These are phyloP conservation scores for Hippoglossus stenolepis DNA, from an alignment of 2,113 vertebrate genomes.

Conservation along the genomic window DNA sequence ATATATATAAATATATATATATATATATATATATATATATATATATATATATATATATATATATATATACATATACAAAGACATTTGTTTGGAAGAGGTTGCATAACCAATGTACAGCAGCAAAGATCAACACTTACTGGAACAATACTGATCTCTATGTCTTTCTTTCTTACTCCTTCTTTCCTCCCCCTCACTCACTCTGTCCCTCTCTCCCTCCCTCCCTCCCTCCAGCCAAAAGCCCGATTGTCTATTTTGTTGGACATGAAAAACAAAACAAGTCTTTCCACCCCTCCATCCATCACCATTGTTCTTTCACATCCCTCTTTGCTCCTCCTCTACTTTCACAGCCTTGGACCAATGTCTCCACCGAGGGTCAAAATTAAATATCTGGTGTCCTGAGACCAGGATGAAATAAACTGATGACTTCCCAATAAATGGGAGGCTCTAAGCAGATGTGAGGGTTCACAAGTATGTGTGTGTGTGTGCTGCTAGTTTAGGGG, in stretches of 20 bases:
- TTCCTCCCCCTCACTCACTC: constrained; percentile 19
- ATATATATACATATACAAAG: background rate
- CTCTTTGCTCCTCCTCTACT: constrained; percentile 19
- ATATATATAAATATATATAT: too few relatives aligned
- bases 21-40: background rate
- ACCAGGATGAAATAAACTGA: constrained; percentile 8
- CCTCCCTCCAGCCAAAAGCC: constrained; percentile 20
- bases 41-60: background rate
- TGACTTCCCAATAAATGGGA: constrained; percentile 10
- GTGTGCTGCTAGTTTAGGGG: background rate
- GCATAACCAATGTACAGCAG: constrained; percentile 15
- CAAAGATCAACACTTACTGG: background rate
- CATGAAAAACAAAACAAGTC: constrained; percentile 58
- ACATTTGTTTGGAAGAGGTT: constrained; percentile 16
- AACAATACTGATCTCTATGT: constrained; percentile 24
- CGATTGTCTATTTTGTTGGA: constrained; percentile 47
- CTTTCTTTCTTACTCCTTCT: constrained; percentile 7
- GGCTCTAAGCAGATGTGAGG: constrained; percentile 5
- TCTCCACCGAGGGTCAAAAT: constrained; percentile 26
- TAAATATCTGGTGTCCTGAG: constrained; percentile 29
- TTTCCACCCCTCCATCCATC: constrained; percentile 36
- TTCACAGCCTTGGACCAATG: constrained; percentile 10
- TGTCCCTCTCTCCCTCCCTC: background rate
- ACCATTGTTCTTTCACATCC: constrained; percentile 37
- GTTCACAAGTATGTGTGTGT: background rate